These are phyloP conservation scores for Nasonia vitripennis DNA, from an alignment of 1,140 invertebrate genomes.

Conservation along the genomic window DNA sequence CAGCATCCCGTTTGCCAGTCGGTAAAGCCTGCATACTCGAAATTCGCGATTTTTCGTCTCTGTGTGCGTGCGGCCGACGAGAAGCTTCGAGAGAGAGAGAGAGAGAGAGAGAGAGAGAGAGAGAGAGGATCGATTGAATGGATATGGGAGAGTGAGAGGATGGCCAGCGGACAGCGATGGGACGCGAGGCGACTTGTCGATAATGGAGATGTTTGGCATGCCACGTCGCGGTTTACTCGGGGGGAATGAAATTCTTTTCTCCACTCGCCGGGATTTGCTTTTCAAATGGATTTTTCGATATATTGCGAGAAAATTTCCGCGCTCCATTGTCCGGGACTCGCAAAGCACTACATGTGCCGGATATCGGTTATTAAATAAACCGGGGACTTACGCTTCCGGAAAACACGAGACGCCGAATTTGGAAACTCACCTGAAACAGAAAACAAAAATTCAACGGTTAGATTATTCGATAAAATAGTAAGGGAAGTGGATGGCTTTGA, in stretches of 20 bases:
- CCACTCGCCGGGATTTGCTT: neutral
- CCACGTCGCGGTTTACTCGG: neutral
- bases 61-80: too few relatives aligned
- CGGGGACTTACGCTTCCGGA: too few relatives aligned
- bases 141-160: neutral
- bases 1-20: neutral
- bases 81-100: too few relatives aligned
- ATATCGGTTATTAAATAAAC: too few relatives aligned
- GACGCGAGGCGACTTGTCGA: slow-evolving; percentile 24
- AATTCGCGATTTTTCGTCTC: neutral
- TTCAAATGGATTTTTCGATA: neutral
- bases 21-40: neutral
- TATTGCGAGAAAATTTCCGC: neutral
- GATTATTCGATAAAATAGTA: too few relatives aligned
- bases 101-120: neutral
- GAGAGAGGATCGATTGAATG: neutral
- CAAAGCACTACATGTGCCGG: too few relatives aligned
- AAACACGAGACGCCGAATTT: too few relatives aligned
- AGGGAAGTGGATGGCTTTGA: neutral
- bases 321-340: neutral
- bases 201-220: slow-evolving; percentile 15
- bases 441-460: too few relatives aligned
- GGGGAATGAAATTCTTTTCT: slow-evolving; percentile 30
- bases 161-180: neutral
- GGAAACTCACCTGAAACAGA: too few relatives aligned